phyloP scores from a whole-genome alignment of 2,797 vertebrate species.

The Pipistrellus pygmaeus region DNA sequence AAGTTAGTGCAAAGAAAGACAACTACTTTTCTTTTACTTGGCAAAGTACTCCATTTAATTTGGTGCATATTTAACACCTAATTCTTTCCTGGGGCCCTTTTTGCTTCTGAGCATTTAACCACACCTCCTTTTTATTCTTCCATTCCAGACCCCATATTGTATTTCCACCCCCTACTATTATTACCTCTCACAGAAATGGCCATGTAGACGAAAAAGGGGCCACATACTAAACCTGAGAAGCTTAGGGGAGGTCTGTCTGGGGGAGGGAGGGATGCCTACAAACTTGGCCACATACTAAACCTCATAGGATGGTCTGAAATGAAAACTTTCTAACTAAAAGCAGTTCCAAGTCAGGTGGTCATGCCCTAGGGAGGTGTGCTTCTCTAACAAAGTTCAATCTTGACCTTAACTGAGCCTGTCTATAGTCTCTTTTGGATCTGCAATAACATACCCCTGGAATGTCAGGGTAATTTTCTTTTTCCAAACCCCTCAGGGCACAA shows the following conservation, averaged over 20 bases:
- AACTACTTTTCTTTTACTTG: conserved; percentile 2
- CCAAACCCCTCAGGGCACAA: neutral
- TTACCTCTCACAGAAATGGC: neutral
- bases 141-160: neutral
- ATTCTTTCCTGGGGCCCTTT: neutral
- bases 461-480: neutral
- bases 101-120: neutral
- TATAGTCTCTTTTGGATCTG: neutral
- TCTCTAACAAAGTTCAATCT: neutral
- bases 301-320: neutral
- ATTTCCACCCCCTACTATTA: neutral
- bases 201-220: neutral
- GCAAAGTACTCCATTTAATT: neutral
- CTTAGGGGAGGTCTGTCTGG: neutral
- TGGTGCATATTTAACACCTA: neutral
- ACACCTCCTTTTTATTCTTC: neutral
- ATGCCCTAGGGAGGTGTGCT: neutral
- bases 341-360: neutral
- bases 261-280: neutral
- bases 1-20: conserved; percentile 23
- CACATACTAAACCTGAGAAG: neutral
- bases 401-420: neutral
- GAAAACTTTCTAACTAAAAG: neutral
- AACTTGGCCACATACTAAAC: too few relatives aligned
- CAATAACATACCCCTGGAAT: neutral